A percentile compares a stretch with the other conserved stretches of the same genome.
These are phyloP conservation scores for Lissonota sp. DNA, from an alignment of 2,888 invertebrate species.

Conservation along the genomic window DNA sequence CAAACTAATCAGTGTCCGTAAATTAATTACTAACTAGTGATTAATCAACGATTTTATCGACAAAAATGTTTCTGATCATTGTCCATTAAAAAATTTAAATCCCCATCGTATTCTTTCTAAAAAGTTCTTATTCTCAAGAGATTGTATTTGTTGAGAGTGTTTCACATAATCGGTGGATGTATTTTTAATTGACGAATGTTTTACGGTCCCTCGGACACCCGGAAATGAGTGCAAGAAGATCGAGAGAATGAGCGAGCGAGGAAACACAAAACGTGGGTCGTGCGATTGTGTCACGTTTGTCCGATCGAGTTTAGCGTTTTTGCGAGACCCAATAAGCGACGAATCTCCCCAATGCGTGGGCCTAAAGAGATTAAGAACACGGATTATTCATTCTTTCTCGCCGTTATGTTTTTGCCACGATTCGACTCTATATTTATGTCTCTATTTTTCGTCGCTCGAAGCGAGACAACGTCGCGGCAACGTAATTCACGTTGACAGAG, in stretches of 20 bases:
- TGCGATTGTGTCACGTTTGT: background rate
- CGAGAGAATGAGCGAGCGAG: constrained; percentile 40
- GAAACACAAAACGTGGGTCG: constrained; percentile 53
- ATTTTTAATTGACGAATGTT: no score
- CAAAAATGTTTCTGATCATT: no score
- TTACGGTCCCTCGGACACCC: background rate
- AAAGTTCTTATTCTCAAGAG: no score
- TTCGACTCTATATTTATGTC: constrained; percentile 47
- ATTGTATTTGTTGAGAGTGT: no score
- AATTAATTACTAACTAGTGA: no score
- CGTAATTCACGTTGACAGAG: background rate
- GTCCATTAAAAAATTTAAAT: no score
- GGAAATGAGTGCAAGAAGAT: constrained; percentile 51
- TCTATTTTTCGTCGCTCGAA: constrained; percentile 33
- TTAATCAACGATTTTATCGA: no score
- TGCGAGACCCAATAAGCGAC: constrained; percentile 9
- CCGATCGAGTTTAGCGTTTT: constrained; percentile 11
- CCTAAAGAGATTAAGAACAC: constrained; percentile 34
- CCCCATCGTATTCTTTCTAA: no score
- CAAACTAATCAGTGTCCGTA: no score
- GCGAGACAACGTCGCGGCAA: constrained; percentile 9
- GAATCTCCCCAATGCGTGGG: constrained; percentile 35
- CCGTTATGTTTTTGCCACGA: background rate
- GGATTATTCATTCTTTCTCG: constrained; percentile 1
- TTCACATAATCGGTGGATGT: no score